Evolutionary conservation across 2,888 invertebrate species (phyloP), one percentile per base, ranked within the genome.

Genomic region (Caenorhabditis sulstoni): DNA sequence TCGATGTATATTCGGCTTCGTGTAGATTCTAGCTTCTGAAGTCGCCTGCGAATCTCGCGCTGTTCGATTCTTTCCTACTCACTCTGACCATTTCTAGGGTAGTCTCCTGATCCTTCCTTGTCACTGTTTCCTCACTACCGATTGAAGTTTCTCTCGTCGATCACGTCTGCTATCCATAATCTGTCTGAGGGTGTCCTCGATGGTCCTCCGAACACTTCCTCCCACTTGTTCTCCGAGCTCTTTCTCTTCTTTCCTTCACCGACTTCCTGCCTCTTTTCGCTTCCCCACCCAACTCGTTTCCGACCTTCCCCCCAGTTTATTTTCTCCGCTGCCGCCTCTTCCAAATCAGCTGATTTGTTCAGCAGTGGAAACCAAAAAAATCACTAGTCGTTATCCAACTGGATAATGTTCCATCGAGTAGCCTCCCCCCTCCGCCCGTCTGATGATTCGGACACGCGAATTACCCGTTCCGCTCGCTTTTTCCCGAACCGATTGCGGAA

Each of bases 381-480:
- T 61, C 45, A 62, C 53, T 55, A 14, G 29, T 29, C 61, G 62
- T 62, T 62, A 62, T 62, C 62, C 61, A 62, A 70, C 70, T 70
- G 70, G 62, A 70, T 70, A 62, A 70, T 70, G 70, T 70, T 70
- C 59, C 70, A 70, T 50, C 47, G 57, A 58, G 67, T 71, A 59
- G 61, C 61, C 62, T 29, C n/a, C n/a, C n/a, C n/a, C n/a, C n/a
- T n/a, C n/a, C n/a, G n/a, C n/a, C n/a, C n/a, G n/a, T n/a, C 29
- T 29, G 29, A 29, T 29, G 29, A 29, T 29, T 29, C 29, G 29
- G 61, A 45, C 59, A 55, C 68, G 58, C 68, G 52, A 71, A 71
- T 71, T 71, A 71, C 71, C 64, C 71, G 71, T 71, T 71, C 71
- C 62, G 16, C 53, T 16, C 39, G 20, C 39, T 18, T 20, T n/a